Evolutionary conservation across 1,140 invertebrate genomes (phyloP).

Genomic region (Bombus superbus): DNA sequence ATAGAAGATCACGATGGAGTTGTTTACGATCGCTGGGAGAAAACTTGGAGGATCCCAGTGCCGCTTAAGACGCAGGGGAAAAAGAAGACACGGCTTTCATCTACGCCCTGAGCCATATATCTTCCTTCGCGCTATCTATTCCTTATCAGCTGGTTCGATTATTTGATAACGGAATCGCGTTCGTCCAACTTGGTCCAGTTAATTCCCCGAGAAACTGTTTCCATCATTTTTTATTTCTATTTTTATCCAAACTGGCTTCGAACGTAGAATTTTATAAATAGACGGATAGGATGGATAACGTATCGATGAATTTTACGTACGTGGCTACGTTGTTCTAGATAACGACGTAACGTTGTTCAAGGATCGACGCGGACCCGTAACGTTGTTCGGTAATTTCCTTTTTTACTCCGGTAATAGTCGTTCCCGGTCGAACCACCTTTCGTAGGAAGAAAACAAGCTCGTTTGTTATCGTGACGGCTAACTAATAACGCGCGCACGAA

Average conservation of each 20-base stretch:
- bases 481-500: not conserved
- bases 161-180: not conserved
- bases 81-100: not conserved
- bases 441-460: not conserved
- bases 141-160: conserved; percentile 36
- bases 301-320: not conserved
- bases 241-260: not conserved
- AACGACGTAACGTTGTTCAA: not conserved
- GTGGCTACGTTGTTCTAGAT: not conserved
- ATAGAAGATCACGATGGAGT: conserved; percentile 33
- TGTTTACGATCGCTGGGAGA: conserved; percentile 40
- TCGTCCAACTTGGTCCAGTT: too few species aligned
- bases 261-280: not conserved
- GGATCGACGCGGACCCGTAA: not conserved
- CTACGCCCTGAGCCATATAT: not conserved
- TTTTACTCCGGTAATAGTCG: not conserved
- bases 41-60: conserved; percentile 21
- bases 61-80: not conserved
- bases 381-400: not conserved
- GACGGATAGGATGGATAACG: not conserved
- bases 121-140: not conserved
- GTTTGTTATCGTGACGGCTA: not conserved
- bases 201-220: not conserved
- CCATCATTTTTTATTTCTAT: not conserved
- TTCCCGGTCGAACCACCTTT: not conserved